Evolutionary conservation across 2,113 vertebrate species (phyloP).

Genomic region (Prolemur simus): DNA sequence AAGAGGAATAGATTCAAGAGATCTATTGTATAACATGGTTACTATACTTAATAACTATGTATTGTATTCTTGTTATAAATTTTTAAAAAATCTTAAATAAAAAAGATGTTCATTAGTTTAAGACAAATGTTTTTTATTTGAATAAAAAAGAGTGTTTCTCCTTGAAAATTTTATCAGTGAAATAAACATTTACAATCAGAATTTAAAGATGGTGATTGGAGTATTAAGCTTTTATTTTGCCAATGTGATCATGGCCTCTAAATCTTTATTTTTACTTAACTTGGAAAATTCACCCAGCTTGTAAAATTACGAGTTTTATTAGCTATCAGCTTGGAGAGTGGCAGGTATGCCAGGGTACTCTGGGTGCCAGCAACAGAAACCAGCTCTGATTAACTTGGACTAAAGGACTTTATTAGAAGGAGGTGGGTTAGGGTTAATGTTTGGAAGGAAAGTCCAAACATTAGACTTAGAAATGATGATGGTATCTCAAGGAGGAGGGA

Average conservation of each 20-base stretch:
- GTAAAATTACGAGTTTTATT: background rate
- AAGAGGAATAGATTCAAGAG: background rate
- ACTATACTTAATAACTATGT: background rate
- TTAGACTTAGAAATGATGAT: background rate
- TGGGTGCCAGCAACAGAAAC: background rate
- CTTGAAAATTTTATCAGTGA: background rate
- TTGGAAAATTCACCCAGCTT: background rate
- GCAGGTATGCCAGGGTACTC: background rate
- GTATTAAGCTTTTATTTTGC: slow-evolving; percentile 30
- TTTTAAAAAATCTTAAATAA: background rate
- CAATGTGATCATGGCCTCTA: background rate
- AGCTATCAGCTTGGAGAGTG: background rate
- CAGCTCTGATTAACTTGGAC: background rate
- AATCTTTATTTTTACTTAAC: background rate
- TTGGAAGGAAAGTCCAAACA: background rate
- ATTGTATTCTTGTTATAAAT: background rate
- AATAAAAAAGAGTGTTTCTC: background rate
- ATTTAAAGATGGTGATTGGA: background rate
- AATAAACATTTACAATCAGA: slow-evolving; percentile 19
- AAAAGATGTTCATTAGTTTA: background rate
- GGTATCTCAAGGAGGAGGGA: background rate
- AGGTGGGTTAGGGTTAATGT: background rate
- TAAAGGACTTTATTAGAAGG: background rate
- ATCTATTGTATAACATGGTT: background rate
- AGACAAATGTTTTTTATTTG: background rate